Conservation (phyloP, 2,888 invertebrate species). For the Elgonia sp. region DNA sequence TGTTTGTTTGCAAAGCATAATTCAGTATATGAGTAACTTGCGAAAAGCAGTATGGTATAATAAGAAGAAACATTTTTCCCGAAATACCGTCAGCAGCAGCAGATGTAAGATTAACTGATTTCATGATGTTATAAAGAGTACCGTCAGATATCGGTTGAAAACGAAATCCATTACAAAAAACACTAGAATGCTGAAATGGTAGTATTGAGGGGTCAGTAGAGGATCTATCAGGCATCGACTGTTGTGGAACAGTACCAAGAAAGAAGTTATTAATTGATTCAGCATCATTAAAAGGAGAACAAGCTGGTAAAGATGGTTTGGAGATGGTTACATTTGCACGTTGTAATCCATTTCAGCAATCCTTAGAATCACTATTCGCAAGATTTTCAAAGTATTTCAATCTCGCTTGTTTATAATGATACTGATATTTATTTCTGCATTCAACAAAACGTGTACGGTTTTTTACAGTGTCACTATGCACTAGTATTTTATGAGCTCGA, state of each 20-base stretch:
- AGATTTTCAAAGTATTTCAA: background rate
- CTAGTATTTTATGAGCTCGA: background rate
- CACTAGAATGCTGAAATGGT: too few species aligned
- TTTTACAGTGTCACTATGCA: background rate
- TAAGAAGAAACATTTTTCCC: background rate
- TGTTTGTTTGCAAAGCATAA: background rate
- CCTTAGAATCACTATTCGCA: background rate
- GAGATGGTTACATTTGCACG: background rate
- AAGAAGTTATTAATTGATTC: background rate
- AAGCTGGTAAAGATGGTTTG: background rate
- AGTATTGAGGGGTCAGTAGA: too few species aligned
- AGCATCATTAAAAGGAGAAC: background rate
- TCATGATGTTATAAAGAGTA: conserved; percentile 4
- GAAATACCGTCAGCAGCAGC: conserved; percentile 1
- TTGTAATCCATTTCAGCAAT: background rate
- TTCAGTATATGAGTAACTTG: background rate
- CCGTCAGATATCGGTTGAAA: too few species aligned
- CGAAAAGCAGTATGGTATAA: background rate
- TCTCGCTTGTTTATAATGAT: background rate
- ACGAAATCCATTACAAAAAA: too few species aligned
- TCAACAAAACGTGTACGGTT: background rate
- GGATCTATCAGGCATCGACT: too few species aligned
- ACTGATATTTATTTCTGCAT: background rate
- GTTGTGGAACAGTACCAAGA: background rate
- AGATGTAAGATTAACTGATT: background rate